Evolutionary conservation across 2,888 invertebrate species (phyloP), one percentile per base, ranked within the genome.

Genomic region (Eucriotettix oculatus): DNA sequence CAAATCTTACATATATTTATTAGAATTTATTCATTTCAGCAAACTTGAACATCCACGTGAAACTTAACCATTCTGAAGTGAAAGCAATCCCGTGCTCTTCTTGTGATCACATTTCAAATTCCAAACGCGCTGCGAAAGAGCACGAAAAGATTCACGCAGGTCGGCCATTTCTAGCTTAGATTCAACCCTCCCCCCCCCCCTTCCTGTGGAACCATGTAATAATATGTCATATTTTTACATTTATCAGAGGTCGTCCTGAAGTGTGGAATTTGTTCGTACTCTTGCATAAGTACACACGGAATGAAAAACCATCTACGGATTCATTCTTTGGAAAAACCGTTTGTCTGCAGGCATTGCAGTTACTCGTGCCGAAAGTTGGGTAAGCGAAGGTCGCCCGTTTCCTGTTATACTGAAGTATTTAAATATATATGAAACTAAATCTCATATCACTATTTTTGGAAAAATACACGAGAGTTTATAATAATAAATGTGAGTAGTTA

Each of bases 1-100:
- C 7, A 29, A 29, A 7, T 29, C 29, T 7, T 29, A 29, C 29
- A 29, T 2, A 29, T 7, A 5, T 29, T 29, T 29, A 29, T 29
- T 29, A 29, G 29, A 5, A 29, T 29, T 29, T 29, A 29, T 29
- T 29, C 7, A 42, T 61, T 60, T 7, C 52, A 62, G 74, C 73
- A 56, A 74, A 74, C 63, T 66, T 74, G n/a, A 68, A 67, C 54
- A 70, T 68, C 56, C 74, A 74, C 62, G 62, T 69, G 29, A 65
- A 66, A 16, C 68, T 71, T 53, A 71, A 71, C 61, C 74, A 74
- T 61, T 68, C 68, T 10, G 63, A 63, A 9, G 68, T 68, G 10
- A 67, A 68, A 56, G 65, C 67, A 57, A 59, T 68, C 17, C 63
- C 64, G 29, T 74, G 74, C 65, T 60, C 62, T 7, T 56, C 64